Evolutionary conservation across 2,113 vertebrate genomes (phyloP).

Genomic region (Sapayoa aenigma): DNA sequence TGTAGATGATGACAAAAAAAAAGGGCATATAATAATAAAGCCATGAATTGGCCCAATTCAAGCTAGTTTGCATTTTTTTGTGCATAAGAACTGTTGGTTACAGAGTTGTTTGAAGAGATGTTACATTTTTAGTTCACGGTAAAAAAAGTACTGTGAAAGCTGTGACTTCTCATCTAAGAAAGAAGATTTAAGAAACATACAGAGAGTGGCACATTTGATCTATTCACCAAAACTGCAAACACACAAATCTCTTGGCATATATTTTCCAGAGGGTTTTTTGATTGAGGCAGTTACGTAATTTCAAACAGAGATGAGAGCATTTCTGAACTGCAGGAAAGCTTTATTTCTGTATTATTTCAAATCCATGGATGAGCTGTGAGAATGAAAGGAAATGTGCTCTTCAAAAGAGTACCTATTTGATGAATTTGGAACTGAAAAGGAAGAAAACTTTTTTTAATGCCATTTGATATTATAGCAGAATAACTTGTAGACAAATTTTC

Average conservation of each 20-base stretch:
- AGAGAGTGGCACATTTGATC: background rate
- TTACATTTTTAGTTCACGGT: background rate
- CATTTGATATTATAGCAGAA: background rate
- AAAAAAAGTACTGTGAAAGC: background rate
- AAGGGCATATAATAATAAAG: background rate
- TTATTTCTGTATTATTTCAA: constrained; percentile 14
- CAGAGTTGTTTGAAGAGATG: background rate
- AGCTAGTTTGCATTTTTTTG: background rate
- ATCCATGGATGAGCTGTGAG: background rate
- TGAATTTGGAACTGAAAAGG: background rate
- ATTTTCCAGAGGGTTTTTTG: constrained; percentile 24
- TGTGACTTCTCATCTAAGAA: background rate
- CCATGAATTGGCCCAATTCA: background rate
- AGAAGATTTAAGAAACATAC: background rate
- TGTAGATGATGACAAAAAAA: background rate
- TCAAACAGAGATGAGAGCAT: constrained; percentile 24
- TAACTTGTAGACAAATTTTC: background rate
- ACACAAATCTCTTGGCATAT: background rate
- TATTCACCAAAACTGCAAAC: constrained; percentile 4
- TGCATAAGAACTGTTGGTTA: background rate
- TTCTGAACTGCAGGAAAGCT: background rate
- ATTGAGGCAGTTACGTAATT: background rate
- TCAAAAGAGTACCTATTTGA: background rate
- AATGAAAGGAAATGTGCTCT: background rate
- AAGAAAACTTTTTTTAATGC: background rate